phyloP scores from a whole-genome alignment of 2,797 vertebrate genomes.

The Anas flavirostris region DNA sequence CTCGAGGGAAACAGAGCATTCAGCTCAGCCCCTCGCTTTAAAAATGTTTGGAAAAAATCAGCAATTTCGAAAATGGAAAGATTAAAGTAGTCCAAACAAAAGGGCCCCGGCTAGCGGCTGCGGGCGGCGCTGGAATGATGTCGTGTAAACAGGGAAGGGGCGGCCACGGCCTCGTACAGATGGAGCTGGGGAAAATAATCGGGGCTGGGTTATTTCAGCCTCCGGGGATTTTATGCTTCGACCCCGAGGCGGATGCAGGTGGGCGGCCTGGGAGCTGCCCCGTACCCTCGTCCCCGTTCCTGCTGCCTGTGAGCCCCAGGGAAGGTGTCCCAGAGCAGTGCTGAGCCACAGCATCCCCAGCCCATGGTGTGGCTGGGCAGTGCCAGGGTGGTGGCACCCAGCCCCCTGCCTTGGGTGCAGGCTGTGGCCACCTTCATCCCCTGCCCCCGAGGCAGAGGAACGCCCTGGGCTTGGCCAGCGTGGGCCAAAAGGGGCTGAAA shows the following conservation, averaged over 20 bases:
- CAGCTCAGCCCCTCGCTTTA: background rate
- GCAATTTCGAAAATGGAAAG: background rate
- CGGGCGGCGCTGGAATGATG: background rate
- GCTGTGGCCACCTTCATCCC: background rate
- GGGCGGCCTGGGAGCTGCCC: fast-evolving
- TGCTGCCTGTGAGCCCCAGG: background rate
- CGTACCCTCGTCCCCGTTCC: fast-evolving
- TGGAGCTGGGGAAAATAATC: background rate
- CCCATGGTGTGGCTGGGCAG: background rate
- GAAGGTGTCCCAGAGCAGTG: fast-evolving
- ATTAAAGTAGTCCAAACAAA: conserved; percentile 33
- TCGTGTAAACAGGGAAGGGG: background rate
- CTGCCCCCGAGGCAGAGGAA: background rate
- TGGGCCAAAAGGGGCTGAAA: background rate
- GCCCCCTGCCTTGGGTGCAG: background rate
- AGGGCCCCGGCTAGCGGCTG: fast-evolving
- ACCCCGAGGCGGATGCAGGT: background rate
- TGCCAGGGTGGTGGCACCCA: background rate
- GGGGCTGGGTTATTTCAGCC: background rate
- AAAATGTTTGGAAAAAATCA: conserved; percentile 23
- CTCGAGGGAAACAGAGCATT: background rate
- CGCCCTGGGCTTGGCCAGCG: fast-evolving
- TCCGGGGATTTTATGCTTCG: background rate
- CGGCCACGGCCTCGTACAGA: background rate
- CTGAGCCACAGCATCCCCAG: background rate